A percentile compares a stretch with the other conserved stretches of the same genome.
phyloP scores from a whole-genome alignment of 2,113 vertebrate genomes.

The Hiodon tergisus region DNA sequence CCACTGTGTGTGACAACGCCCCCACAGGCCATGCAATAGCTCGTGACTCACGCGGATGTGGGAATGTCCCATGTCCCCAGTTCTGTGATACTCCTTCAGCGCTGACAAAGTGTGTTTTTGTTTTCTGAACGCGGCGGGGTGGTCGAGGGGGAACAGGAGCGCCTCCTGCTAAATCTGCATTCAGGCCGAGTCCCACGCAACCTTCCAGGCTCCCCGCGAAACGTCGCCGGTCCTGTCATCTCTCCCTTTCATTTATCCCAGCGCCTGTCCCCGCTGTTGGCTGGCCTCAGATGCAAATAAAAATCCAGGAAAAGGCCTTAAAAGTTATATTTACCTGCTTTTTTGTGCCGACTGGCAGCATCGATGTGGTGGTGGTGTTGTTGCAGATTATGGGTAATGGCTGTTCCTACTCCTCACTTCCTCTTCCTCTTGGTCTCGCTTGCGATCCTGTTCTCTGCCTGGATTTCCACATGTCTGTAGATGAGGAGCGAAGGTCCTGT shows the following conservation, averaged over 20 bases:
- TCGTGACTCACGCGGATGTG: background rate
- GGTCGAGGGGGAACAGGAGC: background rate
- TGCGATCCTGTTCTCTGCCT: background rate
- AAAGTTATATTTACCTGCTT: constrained; percentile 1
- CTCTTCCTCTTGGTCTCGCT: background rate
- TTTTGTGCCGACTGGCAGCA: background rate
- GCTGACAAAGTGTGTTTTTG: background rate
- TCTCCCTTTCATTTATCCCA: background rate
- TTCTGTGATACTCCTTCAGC: background rate
- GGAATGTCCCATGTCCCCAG: background rate
- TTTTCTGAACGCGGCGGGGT: background rate
- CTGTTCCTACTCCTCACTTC: background rate
- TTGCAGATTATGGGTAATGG: background rate
- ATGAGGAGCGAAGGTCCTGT: background rate
- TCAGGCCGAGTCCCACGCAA: background rate
- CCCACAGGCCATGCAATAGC: background rate
- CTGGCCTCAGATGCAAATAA: constrained; percentile 6
- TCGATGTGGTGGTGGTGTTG: background rate
- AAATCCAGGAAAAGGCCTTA: constrained; percentile 4
- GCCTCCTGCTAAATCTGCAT: background rate
- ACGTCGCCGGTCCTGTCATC: background rate
- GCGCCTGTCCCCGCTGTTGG: background rate
- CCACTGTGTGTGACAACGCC: background rate
- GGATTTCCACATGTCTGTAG: background rate
- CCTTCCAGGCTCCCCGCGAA: background rate